Conservation (phyloP, 2,888 invertebrate genomes). For the Apoda limacodes region DNA sequence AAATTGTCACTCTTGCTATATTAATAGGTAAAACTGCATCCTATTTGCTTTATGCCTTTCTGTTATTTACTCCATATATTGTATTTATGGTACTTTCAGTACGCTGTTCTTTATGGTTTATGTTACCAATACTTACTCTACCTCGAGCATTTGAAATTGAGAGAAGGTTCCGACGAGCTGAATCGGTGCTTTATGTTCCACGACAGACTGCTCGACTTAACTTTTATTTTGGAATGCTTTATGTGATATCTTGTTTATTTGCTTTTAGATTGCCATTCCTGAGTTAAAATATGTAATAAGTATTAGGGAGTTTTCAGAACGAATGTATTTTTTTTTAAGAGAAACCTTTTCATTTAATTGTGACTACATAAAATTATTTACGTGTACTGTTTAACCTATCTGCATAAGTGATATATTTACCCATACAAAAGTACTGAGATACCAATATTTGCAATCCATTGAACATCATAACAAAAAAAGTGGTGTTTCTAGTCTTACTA, state of each 20-base stretch:
- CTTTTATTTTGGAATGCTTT: conserved; percentile 90
- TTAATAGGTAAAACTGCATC: conserved; percentile 91
- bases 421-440: too few relatives aligned
- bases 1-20: conserved; percentile 96
- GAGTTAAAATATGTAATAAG: too few relatives aligned
- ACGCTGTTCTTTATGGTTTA: conserved; percentile 88
- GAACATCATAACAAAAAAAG: too few relatives aligned
- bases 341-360: too few relatives aligned
- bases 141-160: conserved; percentile 92
- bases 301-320: too few relatives aligned
- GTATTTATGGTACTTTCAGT: conserved; percentile 88
- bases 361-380: too few relatives aligned
- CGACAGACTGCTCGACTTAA: conserved; percentile 91
- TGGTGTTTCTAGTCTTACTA: too few relatives aligned
- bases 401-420: too few relatives aligned
- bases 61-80: conserved; percentile 92
- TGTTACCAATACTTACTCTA: conserved; percentile 88
- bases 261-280: conserved; percentile 74
- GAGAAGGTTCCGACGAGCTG: conserved; percentile 84
- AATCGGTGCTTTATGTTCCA: conserved; percentile 85
- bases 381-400: too few relatives aligned
- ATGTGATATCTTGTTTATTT: conserved; percentile 85
- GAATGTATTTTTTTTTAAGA: too few relatives aligned
- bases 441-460: too few relatives aligned
- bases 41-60: conserved; percentile 88